Base-by-base conservation (phyloP, 2,888 invertebrate species). In the Conchocele bisecta region DNA sequence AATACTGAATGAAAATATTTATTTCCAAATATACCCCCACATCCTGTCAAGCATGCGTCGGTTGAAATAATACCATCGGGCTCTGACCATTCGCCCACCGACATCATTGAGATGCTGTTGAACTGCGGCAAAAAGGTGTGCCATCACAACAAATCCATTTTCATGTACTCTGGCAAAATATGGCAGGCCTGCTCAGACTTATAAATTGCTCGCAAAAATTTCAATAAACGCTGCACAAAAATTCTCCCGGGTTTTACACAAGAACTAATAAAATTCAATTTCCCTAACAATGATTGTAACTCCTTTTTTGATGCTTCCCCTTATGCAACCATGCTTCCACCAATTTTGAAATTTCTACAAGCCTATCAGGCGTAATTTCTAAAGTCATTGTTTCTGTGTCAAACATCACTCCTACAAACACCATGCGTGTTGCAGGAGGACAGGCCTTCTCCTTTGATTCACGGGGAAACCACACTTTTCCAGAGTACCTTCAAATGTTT, bases 101-200 rank as follows among this genome's bases (percentile, higher is more conserved):
- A 5, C 46, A 70, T 70, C 33, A 59, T 29, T 13, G 64, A 63
- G 6, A 70, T 29, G 7, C 64, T 50, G 50, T 64, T 64, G 44
- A 59, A 70, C 11, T 41, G 17, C 9, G 64, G 64, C 5, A 70
- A 33, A 70, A 59, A 64, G 11, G n/a, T 53, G 13, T 53, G 5
- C 70, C 64, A 70, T 60, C 64, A 70, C n/a, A 28, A 28, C 3
- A 48, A 2, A 28, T 71, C 60, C 24, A 60, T 65, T 17, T 20
- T 22, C 2, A 64, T 46, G n/a, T 64, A 39, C 7, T 7, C 3
- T 20, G 57, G 58, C 15, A 63, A 28, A 1, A 24, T 3, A 51
- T 46, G 35, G 13, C 22, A 2, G 3, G 11, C 6, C 4, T n/a
- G 28, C 33, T 46, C n/a, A 13, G 2, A 4, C 7, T 7, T 17